These are phyloP conservation scores for Semicossyphus pulcher DNA, from an alignment of 2,113 vertebrate genomes.

Conservation along the genomic window DNA sequence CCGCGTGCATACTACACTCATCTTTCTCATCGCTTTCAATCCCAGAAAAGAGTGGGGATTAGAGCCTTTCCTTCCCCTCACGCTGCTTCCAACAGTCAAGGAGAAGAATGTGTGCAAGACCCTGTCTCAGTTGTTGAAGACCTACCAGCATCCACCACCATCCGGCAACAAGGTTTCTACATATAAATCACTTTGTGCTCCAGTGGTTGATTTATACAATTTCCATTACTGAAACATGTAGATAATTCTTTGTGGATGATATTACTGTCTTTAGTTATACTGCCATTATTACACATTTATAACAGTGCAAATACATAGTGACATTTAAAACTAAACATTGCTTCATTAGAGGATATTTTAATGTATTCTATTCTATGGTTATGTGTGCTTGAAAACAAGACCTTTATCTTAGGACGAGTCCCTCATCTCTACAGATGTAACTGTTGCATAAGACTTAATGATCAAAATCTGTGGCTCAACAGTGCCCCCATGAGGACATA, in stretches of 20 bases:
- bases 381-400: slow-evolving; percentile 36
- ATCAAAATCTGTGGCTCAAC: slow-evolving; percentile 55
- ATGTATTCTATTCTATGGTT: slow-evolving; percentile 28
- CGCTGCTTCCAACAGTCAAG: slow-evolving; percentile 92
- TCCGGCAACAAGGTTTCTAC: slow-evolving; percentile 90
- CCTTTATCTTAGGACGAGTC: slow-evolving; percentile 22
- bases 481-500: slow-evolving; percentile 69
- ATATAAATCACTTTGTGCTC: slow-evolving; percentile 1
- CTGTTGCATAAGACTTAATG: slow-evolving; percentile 59
- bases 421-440: slow-evolving; percentile 26
- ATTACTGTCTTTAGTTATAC: neutral
- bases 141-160: slow-evolving; percentile 93
- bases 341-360: neutral
- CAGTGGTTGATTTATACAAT: too few species aligned
- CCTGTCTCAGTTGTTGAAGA: slow-evolving; percentile 95
- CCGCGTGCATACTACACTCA: slow-evolving; percentile 3
- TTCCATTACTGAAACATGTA: too few species aligned
- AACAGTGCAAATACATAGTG: neutral
- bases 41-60: slow-evolving; percentile 97
- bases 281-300: neutral
- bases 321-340: slow-evolving; percentile 9
- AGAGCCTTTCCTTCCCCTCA: slow-evolving; percentile 96
- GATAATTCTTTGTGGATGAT: neutral
- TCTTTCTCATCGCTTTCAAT: slow-evolving; percentile 34
- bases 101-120: slow-evolving; percentile 97